Base-by-base conservation (phyloP, 2,113 vertebrate genomes). In the Chaenogobius annularis region DNA sequence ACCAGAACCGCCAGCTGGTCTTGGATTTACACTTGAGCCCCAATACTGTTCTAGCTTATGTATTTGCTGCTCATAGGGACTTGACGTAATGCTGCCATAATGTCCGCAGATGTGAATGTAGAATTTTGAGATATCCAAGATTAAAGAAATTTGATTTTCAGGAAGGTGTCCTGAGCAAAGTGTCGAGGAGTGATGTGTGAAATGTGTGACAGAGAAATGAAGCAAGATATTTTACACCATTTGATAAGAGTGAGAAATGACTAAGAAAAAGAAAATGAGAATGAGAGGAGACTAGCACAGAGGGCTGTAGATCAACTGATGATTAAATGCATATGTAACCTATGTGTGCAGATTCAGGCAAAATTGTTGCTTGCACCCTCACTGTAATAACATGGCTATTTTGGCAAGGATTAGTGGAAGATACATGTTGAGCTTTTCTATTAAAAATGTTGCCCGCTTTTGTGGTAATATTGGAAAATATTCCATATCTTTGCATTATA, bases 1-100 rank as follows among this genome's bases (percentile, higher is more conserved):
- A 68, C 63, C 23, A 78, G 72, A 82, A 74, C 74, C 73, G 63
- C 85, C 85, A 84, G 80, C 83, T 84, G 86, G 78, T 80, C 69
- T 6, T 46, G 78, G 81, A 84, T 87, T 84, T 79, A 44, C 48
- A 70, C 63, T 66, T 76, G 78, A 88, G 68, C 70, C 61, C 59
- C 8, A 12, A 73, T 37, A 44, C 56, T 44, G 69, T 79, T 56
- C 69, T 46, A 52, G n/a, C 12, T 19, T 52, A 78, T 11, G 52
- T 68, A 63, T 31, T 31, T 58, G 43, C 37, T 47, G 70, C 50
- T 82, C 75, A 59, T 2, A 3, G 52, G n/a, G 80, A 80, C 67
- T 87, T 68, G 68, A 71, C 68, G 75, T 72, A 74, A 78, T 81
- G 72, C 78, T 46, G 70, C 69, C 56, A 72, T 65, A 69, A 74